A percentile compares a stretch with the other conserved stretches of the same genome.
These are phyloP conservation scores for Heterohyrax brucei DNA, from an alignment of 2,797 vertebrate species.

Conservation along the genomic window DNA sequence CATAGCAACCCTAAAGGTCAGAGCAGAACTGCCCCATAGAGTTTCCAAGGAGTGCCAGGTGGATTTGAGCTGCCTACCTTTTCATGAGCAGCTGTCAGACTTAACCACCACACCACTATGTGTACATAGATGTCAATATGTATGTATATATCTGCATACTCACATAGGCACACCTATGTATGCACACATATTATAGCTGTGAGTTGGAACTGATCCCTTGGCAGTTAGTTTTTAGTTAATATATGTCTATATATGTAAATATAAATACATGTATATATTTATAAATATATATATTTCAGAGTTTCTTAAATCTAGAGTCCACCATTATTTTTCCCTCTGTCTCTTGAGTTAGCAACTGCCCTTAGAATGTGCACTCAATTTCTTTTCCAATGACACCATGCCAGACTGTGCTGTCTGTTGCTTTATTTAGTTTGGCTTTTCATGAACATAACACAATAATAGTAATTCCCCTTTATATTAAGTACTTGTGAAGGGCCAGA, in stretches of 20 bases:
- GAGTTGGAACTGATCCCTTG: too few relatives aligned
- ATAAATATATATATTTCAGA: not conserved
- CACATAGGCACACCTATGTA: too few relatives aligned
- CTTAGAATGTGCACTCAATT: constrained; percentile 39
- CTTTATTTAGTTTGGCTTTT: constrained; percentile 36
- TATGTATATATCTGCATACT: too few relatives aligned
- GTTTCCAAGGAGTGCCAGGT: too few relatives aligned
- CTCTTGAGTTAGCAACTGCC: not conserved
- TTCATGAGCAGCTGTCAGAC: too few relatives aligned
- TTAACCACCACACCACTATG: not conserved
- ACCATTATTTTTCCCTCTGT: not conserved
- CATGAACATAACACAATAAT: constrained; percentile 41
- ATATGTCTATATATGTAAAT: not conserved
- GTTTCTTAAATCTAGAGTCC: constrained; percentile 1
- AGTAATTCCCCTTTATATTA: constrained; percentile 23
- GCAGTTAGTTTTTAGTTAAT: not conserved
- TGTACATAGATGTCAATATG: too few relatives aligned
- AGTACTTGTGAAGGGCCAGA: not conserved
- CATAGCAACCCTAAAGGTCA: too few relatives aligned
- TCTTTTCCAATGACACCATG: constrained; percentile 1
- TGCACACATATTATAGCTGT: too few relatives aligned
- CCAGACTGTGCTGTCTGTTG: not conserved
- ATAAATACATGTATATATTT: not conserved
- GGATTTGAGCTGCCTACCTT: too few relatives aligned
- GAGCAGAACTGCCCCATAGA: too few relatives aligned